These are phyloP conservation scores for Copsychus sechellarum DNA, from an alignment of 2,113 vertebrate genomes.

Conservation along the genomic window DNA sequence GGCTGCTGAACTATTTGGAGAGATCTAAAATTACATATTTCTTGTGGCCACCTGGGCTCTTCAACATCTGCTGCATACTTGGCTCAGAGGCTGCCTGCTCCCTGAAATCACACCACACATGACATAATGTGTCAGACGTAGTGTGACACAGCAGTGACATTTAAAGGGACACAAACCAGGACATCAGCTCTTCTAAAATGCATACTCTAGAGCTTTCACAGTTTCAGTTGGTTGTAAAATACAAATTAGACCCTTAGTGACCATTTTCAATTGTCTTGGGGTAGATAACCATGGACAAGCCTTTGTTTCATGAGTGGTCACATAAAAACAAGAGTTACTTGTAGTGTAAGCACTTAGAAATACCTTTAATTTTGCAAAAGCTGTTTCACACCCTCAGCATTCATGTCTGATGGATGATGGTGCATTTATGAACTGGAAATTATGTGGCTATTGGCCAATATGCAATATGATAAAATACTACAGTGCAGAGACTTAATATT, in stretches of 20 bases:
- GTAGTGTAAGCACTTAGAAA: not conserved
- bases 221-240: not conserved
- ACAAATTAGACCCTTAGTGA: not conserved
- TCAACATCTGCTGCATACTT: conserved; percentile 51
- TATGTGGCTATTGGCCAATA: conserved; percentile 46
- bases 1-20: conserved; percentile 54
- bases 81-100: not conserved
- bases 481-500: conserved; percentile 47
- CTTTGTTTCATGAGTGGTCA: not conserved
- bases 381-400: conserved; percentile 14
- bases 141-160: conserved; percentile 1
- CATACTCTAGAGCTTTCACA: not conserved
- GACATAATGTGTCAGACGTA: conserved; percentile 8
- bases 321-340: not conserved
- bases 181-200: not conserved
- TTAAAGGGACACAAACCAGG: not conserved
- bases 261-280: not conserved
- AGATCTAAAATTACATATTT: conserved; percentile 59
- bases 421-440: conserved; percentile 61
- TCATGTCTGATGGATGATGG: conserved; percentile 38
- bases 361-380: not conserved
- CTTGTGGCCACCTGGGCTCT: conserved; percentile 62
- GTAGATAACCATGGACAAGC: not conserved
- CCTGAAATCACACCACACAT: conserved; percentile 5
- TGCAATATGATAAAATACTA: conserved; percentile 45